These are phyloP conservation scores for Cistogaster globosa DNA, from an alignment of 2,888 invertebrate genomes.

Conservation along the genomic window DNA sequence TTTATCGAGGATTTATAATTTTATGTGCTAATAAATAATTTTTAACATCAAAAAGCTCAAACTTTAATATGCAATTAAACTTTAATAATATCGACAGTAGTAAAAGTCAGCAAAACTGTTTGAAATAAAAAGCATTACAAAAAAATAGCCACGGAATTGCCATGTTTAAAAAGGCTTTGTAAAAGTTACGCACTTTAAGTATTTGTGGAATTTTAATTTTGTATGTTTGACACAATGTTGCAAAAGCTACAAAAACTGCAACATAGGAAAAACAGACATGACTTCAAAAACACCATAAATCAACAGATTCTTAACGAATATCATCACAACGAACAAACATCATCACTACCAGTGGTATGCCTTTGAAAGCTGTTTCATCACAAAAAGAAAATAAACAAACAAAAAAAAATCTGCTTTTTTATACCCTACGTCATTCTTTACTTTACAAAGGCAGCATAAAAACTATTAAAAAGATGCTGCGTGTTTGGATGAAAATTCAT, in stretches of 20 bases:
- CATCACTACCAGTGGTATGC: conserved; percentile 58
- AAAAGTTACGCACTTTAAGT: conserved; percentile 70
- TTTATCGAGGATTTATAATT: too few species aligned
- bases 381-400: conserved; percentile 9
- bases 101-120: conserved; percentile 9
- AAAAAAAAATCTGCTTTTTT: conserved; percentile 12
- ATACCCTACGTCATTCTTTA: conserved; percentile 14
- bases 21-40: too few species aligned
- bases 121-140: background rate
- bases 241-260: conserved; percentile 37
- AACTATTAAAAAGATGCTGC: too few species aligned
- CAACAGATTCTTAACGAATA: conserved; percentile 10
- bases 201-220: conserved; percentile 75
- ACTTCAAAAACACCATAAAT: conserved; percentile 41
- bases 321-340: conserved; percentile 35
- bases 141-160: conserved; percentile 46
- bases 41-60: conserved; percentile 8
- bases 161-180: conserved; percentile 61
- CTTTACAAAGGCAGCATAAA: too few species aligned
- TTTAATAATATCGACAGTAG: conserved; percentile 35
- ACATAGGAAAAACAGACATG: conserved; percentile 1
- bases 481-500: too few species aligned
- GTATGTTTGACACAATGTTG: conserved; percentile 69
- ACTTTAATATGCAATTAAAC: conserved; percentile 31
- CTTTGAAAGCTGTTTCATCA: conserved; percentile 54